Percentiles rank a stretch among this genome's conserved stretches.
These are phyloP conservation scores for Tenthredo notha DNA, from an alignment of 2,888 invertebrate species.

Conservation along the genomic window DNA sequence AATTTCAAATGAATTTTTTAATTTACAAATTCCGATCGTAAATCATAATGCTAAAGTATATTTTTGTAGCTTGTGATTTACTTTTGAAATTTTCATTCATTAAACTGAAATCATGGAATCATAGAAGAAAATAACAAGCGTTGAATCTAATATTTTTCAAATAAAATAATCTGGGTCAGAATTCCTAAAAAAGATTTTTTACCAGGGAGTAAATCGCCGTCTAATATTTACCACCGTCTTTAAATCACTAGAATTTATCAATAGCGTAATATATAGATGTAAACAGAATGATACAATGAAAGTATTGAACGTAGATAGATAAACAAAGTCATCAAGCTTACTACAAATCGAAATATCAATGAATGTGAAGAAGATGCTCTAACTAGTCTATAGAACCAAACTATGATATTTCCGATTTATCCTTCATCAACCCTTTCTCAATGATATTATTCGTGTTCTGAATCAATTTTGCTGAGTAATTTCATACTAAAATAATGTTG, in stretches of 20 bases:
- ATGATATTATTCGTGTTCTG: neutral
- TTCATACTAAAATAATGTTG: neutral
- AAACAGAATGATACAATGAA: neutral
- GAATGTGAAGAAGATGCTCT: neutral
- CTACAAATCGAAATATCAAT: neutral
- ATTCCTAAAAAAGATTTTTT: neutral
- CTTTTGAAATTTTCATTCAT: neutral
- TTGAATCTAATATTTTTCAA: neutral
- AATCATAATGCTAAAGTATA: conserved; percentile 46
- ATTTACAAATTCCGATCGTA: neutral
- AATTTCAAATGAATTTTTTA: neutral
- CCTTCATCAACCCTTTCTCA: neutral
- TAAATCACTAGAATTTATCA: neutral
- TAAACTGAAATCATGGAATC: no score
- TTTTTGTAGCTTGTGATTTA: conserved; percentile 35
- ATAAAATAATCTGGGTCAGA: conserved; percentile 14
- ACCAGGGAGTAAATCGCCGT: neutral
- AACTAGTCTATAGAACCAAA: conserved; percentile 21
- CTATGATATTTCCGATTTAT: neutral
- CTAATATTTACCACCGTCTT: neutral
- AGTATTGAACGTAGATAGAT: neutral
- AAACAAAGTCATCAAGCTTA: neutral
- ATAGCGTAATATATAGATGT: neutral
- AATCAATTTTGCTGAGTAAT: neutral
- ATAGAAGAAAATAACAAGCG: neutral